Percentiles rank a stretch among this genome's conserved stretches.
phyloP scores from a whole-genome alignment of 2,888 invertebrate species.

The Acrocyrtus sp. region DNA sequence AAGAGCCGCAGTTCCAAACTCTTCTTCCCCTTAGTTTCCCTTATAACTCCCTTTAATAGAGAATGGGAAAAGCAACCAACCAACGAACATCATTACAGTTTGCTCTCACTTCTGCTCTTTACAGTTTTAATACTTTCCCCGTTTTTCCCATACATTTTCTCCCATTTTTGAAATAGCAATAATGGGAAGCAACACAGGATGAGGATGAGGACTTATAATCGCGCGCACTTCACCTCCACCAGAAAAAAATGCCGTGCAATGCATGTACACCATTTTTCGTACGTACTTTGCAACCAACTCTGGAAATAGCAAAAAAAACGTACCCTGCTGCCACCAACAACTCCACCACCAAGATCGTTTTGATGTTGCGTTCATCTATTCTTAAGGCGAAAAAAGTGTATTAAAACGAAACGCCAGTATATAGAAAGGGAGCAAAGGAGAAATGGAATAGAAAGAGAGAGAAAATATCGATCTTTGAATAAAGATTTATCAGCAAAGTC shows the following conservation, averaged over 20 bases:
- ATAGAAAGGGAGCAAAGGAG: constrained; percentile 3
- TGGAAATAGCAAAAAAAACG: background rate
- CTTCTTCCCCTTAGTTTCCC: background rate
- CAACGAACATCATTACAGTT: constrained; percentile 25
- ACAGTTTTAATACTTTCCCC: constrained; percentile 17
- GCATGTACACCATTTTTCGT: background rate
- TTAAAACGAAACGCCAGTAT: background rate
- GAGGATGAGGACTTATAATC: background rate
- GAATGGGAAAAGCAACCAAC: constrained; percentile 1
- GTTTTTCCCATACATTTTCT: background rate
- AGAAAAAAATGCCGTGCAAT: background rate
- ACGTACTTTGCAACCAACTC: too few species aligned
- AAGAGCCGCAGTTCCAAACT: constrained; percentile 1
- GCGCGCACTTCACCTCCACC: background rate
- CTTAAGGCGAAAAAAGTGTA: background rate
- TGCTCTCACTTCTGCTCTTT: constrained; percentile 21
- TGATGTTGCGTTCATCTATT: constrained; percentile 3
- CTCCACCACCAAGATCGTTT: constrained; percentile 12
- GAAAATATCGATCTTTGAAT: constrained; percentile 49
- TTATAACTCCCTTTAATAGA: background rate
- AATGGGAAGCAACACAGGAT: background rate
- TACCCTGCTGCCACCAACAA: background rate
- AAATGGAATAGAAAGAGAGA: constrained; percentile 12
- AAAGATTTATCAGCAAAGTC: constrained; percentile 56
- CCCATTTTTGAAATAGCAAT: constrained; percentile 19